A percentile compares a stretch with the other conserved stretches of the same genome.
Conservation (phyloP, 2,797 vertebrate species). For the Enteromius trimaculatus region DNA sequence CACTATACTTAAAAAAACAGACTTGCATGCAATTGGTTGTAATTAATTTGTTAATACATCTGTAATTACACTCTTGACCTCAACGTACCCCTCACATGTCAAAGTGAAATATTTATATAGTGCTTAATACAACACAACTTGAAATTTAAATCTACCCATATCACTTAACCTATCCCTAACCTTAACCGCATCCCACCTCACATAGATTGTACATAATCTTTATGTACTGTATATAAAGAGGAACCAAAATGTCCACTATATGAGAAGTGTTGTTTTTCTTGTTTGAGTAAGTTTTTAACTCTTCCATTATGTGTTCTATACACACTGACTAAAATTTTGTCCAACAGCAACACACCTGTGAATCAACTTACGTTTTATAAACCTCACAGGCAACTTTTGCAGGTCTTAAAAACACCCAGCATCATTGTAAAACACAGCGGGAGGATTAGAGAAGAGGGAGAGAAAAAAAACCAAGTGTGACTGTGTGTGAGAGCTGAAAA, state of each 20-base stretch:
- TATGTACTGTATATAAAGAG: not conserved
- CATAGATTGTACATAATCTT: not conserved
- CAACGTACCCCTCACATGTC: not conserved
- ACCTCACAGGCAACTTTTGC: constrained; percentile 47
- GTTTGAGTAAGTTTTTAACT: not conserved
- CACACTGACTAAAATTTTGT: not conserved
- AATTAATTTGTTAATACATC: not conserved
- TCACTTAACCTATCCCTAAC: not conserved
- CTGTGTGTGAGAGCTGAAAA: constrained; percentile 48
- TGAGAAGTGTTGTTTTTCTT: not conserved
- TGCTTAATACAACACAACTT: not conserved
- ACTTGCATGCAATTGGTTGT: not conserved
- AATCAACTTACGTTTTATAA: constrained; percentile 42
- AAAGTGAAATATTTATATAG: not conserved
- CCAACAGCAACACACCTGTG: constrained; percentile 30
- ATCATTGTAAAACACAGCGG: constrained; percentile 54
- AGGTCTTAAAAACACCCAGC: constrained; percentile 51
- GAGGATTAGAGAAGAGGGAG: constrained; percentile 20
- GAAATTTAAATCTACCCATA: not conserved
- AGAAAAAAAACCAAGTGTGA: constrained; percentile 1
- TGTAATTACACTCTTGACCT: constrained; percentile 1
- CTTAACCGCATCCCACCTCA: not conserved
- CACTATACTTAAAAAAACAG: not conserved
- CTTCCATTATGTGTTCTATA: not conserved
- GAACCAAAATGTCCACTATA: not conserved